phyloP scores from a whole-genome alignment of 1,140 invertebrate species.

The Drosophila kohkoa region DNA sequence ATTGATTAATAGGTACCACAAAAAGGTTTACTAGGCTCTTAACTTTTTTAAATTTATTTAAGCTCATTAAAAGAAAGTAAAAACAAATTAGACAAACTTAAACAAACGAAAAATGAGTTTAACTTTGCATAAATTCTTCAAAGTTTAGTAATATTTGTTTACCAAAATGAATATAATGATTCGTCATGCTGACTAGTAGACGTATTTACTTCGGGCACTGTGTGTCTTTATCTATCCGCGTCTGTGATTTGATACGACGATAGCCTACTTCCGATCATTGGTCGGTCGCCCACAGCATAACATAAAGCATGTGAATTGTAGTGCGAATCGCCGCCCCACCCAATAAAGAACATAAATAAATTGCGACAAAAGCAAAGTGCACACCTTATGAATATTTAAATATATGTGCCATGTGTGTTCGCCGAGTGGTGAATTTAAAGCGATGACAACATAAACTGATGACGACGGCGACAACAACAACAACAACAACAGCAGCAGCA shows the following conservation, averaged over 20 bases:
- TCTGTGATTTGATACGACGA: constrained; percentile 32
- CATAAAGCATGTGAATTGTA: constrained; percentile 33
- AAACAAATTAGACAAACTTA: too few species aligned
- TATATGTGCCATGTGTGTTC: constrained; percentile 35
- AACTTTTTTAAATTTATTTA: too few species aligned
- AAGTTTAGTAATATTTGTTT: not conserved
- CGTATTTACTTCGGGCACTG: not conserved
- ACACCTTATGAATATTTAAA: constrained; percentile 83
- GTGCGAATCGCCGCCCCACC: constrained; percentile 51
- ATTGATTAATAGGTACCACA: too few species aligned
- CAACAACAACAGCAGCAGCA: constrained; percentile 36
- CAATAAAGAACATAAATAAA: constrained; percentile 76
- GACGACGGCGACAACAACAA: constrained; percentile 61
- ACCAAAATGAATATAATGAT: not conserved
- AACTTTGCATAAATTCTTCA: not conserved
- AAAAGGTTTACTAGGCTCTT: too few species aligned
- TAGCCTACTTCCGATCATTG: constrained; percentile 10
- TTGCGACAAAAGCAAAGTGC: constrained; percentile 73
- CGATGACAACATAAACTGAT: constrained; percentile 82
- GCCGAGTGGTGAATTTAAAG: constrained; percentile 72
- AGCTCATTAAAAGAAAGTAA: too few species aligned
- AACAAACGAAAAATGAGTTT: too few species aligned
- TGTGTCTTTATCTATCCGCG: not conserved
- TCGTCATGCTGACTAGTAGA: not conserved
- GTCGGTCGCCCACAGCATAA: constrained; percentile 24